Base-by-base conservation (phyloP, 2,888 invertebrate genomes). In the Apeira syringaria region DNA sequence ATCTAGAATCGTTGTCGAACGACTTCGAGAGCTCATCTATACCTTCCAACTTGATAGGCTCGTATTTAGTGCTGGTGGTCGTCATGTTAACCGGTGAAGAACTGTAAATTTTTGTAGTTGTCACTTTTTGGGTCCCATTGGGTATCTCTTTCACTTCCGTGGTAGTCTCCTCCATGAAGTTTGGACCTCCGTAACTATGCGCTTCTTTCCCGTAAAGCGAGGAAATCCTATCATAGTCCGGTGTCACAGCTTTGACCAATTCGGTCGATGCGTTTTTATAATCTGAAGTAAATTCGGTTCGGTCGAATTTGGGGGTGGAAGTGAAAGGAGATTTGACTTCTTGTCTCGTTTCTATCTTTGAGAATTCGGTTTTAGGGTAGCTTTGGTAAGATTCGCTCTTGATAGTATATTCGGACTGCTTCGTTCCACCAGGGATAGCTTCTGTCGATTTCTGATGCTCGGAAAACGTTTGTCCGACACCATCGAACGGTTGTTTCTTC, bases 101-200 rank as follows among this genome's bases (percentile, higher is more conserved):
- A 40, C 91, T 89, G 63, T 91, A 92, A 0, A 92, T 85, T 41
- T 92, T 92, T 0, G 92, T 92, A 0, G 90, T 92, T 0, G 91
- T 90, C 0, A 92, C 83, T 45, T 92, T 92, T 31, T 92, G 82
- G 0, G 89, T 90, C 0, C 91, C 91, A 20, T 91, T 91, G 0
- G 92, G 92, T 28, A 91, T 81, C 20, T 86, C 83, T 44, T 91
- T 92, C 0, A 87, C 90, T 39, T 92, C 92, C 0, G 90, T 90
- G 0, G 80, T 90, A 0, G 90, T 90, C 59, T 90, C 90, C 30
- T 90, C 90, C 64, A 76, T 82, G 49, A 68, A 90, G 35, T 90
- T 86, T 0, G 90, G 90, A 2, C 83, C 88, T 2, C 87, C 84
- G 54, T 77, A 82, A 38, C 74, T 77, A 50, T 78, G 74, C 0